These are phyloP conservation scores for Meleagris gallopavo DNA, from an alignment of 2,113 vertebrate genomes.

Conservation along the genomic window DNA sequence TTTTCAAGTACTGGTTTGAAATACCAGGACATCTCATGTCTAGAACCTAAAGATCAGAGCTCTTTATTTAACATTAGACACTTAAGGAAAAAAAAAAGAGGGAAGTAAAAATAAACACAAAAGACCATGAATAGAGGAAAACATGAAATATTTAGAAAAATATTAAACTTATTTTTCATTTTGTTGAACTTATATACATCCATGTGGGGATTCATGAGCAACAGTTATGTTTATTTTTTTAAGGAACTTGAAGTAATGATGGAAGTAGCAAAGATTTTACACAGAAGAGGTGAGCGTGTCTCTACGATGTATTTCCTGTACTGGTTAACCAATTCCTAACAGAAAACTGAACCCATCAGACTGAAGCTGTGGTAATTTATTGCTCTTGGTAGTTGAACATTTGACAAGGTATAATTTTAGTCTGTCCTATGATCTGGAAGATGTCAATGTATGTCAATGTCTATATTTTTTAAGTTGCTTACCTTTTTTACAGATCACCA, in stretches of 20 bases:
- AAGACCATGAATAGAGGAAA: neutral
- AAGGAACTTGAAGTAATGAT: neutral
- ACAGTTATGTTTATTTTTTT: neutral
- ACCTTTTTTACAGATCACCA: neutral
- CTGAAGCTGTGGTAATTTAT: neutral
- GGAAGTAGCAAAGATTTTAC: neutral
- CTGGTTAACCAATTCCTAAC: neutral
- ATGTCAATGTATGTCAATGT: neutral
- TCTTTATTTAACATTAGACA: neutral
- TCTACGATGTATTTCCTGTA: neutral
- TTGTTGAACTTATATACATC: neutral
- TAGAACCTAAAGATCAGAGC: neutral
- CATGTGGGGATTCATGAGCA: neutral
- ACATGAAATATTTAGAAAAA: neutral
- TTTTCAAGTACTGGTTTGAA: neutral
- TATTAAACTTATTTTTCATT: neutral
- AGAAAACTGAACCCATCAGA: neutral
- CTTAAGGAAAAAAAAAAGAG: neutral
- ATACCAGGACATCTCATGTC: neutral
- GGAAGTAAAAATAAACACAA: neutral
- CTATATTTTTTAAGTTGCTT: neutral
- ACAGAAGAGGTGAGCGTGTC: neutral
- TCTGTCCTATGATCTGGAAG: neutral
- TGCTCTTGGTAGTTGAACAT: neutral
- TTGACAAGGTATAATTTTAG: neutral